Conservation (phyloP, 2,797 vertebrate genomes). For the Danio jaintianensis region DNA sequence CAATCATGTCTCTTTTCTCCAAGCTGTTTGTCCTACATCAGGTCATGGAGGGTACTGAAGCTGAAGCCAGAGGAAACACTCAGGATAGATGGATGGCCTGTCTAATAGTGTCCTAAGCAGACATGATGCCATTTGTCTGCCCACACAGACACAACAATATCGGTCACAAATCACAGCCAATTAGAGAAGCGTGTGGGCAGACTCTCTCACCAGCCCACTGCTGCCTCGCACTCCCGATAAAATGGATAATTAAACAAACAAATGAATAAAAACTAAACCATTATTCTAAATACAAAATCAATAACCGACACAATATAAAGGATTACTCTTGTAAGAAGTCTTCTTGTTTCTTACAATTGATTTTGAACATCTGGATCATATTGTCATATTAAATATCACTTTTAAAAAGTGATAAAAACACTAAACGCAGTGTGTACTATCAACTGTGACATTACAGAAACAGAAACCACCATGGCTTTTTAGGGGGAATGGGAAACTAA, state of each 20-base stretch:
- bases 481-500: too few species aligned
- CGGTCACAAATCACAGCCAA: background rate
- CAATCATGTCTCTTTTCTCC: background rate
- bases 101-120: background rate
- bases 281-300: too few species aligned
- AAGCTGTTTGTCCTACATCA: background rate
- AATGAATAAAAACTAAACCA: too few species aligned
- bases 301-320: too few species aligned
- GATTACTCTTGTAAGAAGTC: too few species aligned
- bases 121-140: background rate
- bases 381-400: too few species aligned
- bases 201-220: background rate
- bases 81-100: background rate
- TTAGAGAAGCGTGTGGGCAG: background rate
- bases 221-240: background rate
- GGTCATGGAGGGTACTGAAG: constrained; percentile 2
- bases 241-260: background rate
- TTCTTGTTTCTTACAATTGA: too few species aligned
- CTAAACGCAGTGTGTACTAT: too few species aligned
- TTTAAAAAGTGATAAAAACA: too few species aligned
- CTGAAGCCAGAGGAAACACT: background rate
- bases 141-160: background rate
- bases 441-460: too few species aligned
- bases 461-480: too few species aligned
- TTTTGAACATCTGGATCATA: too few species aligned